Base-by-base conservation (phyloP, 1,140 invertebrate species). In the Colletes latitarsis region DNA sequence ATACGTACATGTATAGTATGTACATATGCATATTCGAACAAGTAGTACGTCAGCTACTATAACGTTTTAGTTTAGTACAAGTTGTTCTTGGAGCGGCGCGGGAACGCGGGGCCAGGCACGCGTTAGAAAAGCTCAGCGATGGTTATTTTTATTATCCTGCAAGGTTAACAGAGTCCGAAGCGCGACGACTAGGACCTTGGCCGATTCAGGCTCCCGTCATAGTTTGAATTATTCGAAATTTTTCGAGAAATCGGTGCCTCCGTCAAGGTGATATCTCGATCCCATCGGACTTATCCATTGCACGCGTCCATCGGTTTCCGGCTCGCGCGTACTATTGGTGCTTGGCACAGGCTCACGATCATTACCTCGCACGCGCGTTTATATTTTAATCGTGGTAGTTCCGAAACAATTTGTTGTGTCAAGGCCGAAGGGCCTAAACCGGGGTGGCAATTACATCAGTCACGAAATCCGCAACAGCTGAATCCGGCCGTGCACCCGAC, bases 391-490 rank as follows among this genome's bases (percentile, higher is more conserved):
- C 92, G 89, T 80, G 82, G 85, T 92, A 92, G 91, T 91, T 91
- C 76, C 91, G 84, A 92, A 93, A 93, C 92, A 93, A 92, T 92
- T 92, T 91, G 91, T 93, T 92, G 86, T 93, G 92, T 93, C 92
- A 93, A 93, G 92, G 92, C 90, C 92, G 87, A 87, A 88, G 75
- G 88, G 86, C 83, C 88, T 86, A 90, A 55, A 86, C 76, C 86
- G 67, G 60, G 77, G 83, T 87, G 86, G 89, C 90, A 91, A 92
- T 92, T 92, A 89, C 92, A 91, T 92, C 87, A 85, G 91, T 93
- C 92, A 93, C 92, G 92, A 92, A 91, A 93, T 91, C 92, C 88
- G 88, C 90, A 90, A 92, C 90, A 92, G 87, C 87, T 91, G 90
- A 91, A 90, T 91, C 88, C 81, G 68, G 80, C 17, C 82, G 68